Evolutionary conservation across 2,797 vertebrate species (phyloP).

Genomic region (Protonibea diacanthus): DNA sequence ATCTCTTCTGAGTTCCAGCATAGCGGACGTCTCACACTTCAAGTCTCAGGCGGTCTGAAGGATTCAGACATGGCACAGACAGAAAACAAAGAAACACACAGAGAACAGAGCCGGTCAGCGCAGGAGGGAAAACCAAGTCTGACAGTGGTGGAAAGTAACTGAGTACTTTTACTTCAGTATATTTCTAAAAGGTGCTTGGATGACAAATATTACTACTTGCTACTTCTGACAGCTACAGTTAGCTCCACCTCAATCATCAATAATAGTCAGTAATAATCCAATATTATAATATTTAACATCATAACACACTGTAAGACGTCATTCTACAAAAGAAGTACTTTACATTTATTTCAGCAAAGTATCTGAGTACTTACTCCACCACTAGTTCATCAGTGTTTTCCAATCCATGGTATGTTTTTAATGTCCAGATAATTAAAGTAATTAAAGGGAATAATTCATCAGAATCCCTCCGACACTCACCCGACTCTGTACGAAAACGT

Average conservation of each 20-base stretch:
- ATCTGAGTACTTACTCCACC: background rate
- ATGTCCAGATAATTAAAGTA: too few species aligned
- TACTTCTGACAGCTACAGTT: background rate
- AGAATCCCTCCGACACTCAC: background rate
- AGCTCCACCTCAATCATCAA: too few species aligned
- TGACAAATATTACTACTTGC: background rate
- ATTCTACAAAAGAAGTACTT: background rate
- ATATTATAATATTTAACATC: background rate
- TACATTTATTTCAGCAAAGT: background rate
- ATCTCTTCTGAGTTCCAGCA: slow-evolving; percentile 34
- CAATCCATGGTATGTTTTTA: too few species aligned
- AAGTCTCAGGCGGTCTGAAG: slow-evolving; percentile 43
- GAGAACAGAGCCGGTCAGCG: background rate
- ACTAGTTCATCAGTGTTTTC: too few species aligned
- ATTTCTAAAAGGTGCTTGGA: background rate
- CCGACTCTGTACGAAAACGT: slow-evolving; percentile 9
- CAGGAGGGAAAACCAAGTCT: background rate
- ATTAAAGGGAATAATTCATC: too few species aligned
- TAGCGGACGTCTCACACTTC: slow-evolving; percentile 26
- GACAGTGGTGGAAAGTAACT: background rate
- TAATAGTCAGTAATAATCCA: background rate
- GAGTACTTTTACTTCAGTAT: background rate
- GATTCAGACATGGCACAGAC: slow-evolving; percentile 47
- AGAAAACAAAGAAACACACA: slow-evolving; percentile 10
- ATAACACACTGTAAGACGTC: too few species aligned